Conservation (phyloP, 2,797 vertebrate species). For the Etheostoma perlongum region DNA sequence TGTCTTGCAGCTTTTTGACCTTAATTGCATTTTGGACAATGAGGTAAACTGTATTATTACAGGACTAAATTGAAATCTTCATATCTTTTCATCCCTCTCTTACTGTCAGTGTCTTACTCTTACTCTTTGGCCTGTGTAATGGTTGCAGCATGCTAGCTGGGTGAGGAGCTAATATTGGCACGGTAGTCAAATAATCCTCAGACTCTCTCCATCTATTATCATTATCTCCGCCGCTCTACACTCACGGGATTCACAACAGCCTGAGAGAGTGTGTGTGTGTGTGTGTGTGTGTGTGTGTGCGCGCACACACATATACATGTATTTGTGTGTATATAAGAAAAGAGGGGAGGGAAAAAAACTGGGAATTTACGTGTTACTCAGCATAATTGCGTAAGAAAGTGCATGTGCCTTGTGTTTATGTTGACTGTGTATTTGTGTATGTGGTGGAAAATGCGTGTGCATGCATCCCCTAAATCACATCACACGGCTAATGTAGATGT, state of each 20-base stretch:
- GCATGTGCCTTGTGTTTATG: constrained; percentile 32
- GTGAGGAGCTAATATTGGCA: constrained; percentile 52
- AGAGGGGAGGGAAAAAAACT: too few relatives aligned
- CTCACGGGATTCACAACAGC: constrained; percentile 41
- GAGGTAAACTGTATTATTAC: background rate
- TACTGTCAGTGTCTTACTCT: background rate
- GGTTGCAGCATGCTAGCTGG: constrained; percentile 9
- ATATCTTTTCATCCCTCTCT: background rate
- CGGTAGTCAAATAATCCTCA: constrained; percentile 43
- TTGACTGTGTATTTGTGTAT: constrained; percentile 31
- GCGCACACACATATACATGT: background rate
- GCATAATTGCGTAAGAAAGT: constrained; percentile 30
- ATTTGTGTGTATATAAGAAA: constrained; percentile 13
- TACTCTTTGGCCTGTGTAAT: constrained; percentile 7
- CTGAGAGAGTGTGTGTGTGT: constrained; percentile 1
- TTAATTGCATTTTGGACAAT: background rate
- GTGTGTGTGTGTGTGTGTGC: constrained; percentile 15
- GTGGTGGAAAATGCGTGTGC: constrained; percentile 59
- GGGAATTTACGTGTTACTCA: constrained; percentile 29
- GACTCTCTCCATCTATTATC: constrained; percentile 54
- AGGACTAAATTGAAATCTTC: too few relatives aligned
- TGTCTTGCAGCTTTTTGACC: too few relatives aligned
- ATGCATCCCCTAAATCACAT: constrained; percentile 75
- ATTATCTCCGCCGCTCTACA: constrained; percentile 44
- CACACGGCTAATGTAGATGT: constrained; percentile 81